These are phyloP conservation scores for Anoura caudifer DNA, from an alignment of 2,113 vertebrate species.

Conservation along the genomic window DNA sequence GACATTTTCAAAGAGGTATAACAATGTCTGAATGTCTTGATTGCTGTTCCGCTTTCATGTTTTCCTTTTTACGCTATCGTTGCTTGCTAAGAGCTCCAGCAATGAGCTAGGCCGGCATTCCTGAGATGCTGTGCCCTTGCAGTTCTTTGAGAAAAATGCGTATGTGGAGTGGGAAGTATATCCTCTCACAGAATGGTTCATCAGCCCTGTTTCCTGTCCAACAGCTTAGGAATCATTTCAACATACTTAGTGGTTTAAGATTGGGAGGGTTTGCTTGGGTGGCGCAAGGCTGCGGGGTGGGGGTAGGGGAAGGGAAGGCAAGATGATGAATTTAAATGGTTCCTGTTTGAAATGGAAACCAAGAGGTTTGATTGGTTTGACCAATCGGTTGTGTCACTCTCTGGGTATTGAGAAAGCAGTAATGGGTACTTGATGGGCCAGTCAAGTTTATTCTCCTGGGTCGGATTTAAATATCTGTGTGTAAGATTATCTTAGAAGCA, in stretches of 20 bases:
- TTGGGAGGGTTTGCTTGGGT: not conserved
- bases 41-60: slow-evolving; percentile 34
- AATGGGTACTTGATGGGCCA: not conserved
- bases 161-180: too few relatives aligned
- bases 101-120: not conserved
- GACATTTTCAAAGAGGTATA: slow-evolving; percentile 66
- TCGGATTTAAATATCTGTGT: not conserved
- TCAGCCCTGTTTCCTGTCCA: not conserved
- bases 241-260: not conserved
- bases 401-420: not conserved
- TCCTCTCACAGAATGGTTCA: not conserved
- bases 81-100: slow-evolving; percentile 31
- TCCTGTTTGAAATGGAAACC: slow-evolving; percentile 19
- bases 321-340: not conserved
- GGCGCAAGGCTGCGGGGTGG: too few relatives aligned
- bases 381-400: not conserved
- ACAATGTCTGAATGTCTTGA: slow-evolving; percentile 45
- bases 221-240: not conserved
- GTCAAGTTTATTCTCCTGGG: not conserved
- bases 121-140: not conserved
- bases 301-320: not conserved
- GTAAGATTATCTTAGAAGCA: not conserved
- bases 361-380: not conserved
- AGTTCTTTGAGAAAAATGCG: not conserved
- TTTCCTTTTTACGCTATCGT: slow-evolving; percentile 58